A percentile compares a stretch with the other conserved stretches of the same genome.
Conservation (phyloP, 2,113 vertebrate genomes). For the Pygoscelis antarcticus region DNA sequence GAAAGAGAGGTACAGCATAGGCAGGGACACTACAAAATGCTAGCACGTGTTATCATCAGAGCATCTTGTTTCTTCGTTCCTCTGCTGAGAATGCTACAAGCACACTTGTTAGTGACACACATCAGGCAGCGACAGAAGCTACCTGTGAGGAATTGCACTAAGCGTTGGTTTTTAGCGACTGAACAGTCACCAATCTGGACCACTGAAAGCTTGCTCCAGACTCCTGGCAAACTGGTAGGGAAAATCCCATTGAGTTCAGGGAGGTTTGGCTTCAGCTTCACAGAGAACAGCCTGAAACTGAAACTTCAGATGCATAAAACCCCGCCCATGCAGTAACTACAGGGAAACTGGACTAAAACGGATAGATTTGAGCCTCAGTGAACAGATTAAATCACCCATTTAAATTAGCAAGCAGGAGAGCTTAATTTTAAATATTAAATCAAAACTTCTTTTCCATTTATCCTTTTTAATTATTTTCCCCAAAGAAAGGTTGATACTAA, state of each 20-base stretch:
- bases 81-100: not conserved
- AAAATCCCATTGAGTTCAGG: not conserved
- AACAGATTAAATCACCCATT: slow-evolving; percentile 40
- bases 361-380: not conserved
- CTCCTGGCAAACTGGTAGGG: not conserved
- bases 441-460: not conserved
- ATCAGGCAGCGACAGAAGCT: fast-evolving
- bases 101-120: not conserved
- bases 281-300: not conserved
- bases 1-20: not conserved
- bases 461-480: slow-evolving; percentile 19
- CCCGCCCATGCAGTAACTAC: not conserved
- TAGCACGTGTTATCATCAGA: not conserved
- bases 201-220: not conserved
- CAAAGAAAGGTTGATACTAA: slow-evolving; percentile 2
- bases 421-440: slow-evolving; percentile 12
- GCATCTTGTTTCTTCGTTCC: not conserved
- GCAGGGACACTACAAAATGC: not conserved
- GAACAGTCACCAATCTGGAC: not conserved
- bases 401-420: not conserved
- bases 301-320: not conserved
- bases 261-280: not conserved
- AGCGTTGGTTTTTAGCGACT: not conserved
- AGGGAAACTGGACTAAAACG: not conserved
- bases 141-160: not conserved